Evolutionary conservation across 2,797 vertebrate species (phyloP), one percentile per base, ranked within the genome.

Genomic region (Macroramphosus scolopax): DNA sequence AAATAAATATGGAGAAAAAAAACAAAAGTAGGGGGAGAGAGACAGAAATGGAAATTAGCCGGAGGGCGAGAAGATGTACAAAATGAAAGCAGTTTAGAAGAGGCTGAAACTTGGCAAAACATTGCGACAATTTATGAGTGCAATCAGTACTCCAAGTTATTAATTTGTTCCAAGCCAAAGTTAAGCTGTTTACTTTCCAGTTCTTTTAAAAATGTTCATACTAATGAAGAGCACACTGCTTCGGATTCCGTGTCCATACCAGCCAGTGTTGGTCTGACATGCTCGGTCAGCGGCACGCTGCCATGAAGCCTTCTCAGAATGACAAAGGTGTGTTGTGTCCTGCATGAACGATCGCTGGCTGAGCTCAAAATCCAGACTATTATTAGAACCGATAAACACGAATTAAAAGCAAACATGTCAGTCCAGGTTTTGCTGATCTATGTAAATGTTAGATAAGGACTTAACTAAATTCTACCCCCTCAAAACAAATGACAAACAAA

Each of bases 21-120:
- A 18, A 62, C 37, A 36, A 46, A 52, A 57, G 30, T 17, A 20
- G 18, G 15, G 9, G 11, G n/a, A 49, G 54, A 31, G 31, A 46
- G 54, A 46, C 6, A 52, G 32, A 56, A 40, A 47, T 57, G 24
- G 65, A 55, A 70, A 58, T 77, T 18, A 41, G 55, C 68, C 42
- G 0, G 24, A 68, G 34, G 70, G 35, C 13, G 15, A 25, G 42
- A 24, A 51, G 15, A 57, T 36, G 37, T 24, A 58, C 20, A 61
- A 42, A 68, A 56, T 34, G n/a, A 57, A 68, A 40, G 18, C 42
- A 62, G 63, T 68, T 72, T 45, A 30, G 30, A 56, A 20, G n/a
- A 55, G 34, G 26, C 13, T 52, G 15, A 38, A 58, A 57, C 32
- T 26, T 15, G 17, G 25, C 17, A 44, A 68, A 66, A 61, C 50